phyloP scores from a whole-genome alignment of 2,113 vertebrate genomes.

The Campylomormyrus tamandua region DNA sequence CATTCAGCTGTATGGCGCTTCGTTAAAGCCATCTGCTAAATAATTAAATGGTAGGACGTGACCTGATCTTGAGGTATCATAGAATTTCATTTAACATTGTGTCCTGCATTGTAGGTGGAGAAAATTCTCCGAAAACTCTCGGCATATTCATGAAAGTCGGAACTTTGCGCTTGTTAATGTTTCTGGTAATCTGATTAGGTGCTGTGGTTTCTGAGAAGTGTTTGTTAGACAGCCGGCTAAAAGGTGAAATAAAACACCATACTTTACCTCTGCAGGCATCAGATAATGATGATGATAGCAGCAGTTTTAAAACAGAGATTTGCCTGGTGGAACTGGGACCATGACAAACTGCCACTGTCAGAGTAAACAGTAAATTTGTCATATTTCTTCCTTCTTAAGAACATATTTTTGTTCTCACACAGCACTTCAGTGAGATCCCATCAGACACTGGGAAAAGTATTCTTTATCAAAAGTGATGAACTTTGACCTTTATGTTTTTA shows the following conservation, averaged over 20 bases:
- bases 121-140: background rate
- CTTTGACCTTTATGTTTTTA: background rate
- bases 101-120: background rate
- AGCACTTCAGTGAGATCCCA: background rate
- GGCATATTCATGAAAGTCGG: constrained; percentile 44
- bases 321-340: background rate
- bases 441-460: background rate
- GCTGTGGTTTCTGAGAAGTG: background rate
- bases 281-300: background rate
- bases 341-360: background rate
- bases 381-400: background rate
- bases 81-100: background rate
- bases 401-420: background rate
- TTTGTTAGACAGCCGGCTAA: background rate
- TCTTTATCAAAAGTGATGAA: background rate
- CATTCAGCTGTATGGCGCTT: background rate
- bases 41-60: background rate
- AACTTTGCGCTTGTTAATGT: constrained; percentile 46
- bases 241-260: background rate
- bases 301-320: background rate
- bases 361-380: background rate
- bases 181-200: constrained; percentile 45
- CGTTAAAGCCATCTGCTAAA: background rate
- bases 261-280: background rate
- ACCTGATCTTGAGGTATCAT: background rate